A percentile compares a stretch with the other conserved stretches of the same genome.
Evolutionary conservation across 1,140 invertebrate genomes (phyloP).

Genomic region (Zaprionus kolodkinae): DNA sequence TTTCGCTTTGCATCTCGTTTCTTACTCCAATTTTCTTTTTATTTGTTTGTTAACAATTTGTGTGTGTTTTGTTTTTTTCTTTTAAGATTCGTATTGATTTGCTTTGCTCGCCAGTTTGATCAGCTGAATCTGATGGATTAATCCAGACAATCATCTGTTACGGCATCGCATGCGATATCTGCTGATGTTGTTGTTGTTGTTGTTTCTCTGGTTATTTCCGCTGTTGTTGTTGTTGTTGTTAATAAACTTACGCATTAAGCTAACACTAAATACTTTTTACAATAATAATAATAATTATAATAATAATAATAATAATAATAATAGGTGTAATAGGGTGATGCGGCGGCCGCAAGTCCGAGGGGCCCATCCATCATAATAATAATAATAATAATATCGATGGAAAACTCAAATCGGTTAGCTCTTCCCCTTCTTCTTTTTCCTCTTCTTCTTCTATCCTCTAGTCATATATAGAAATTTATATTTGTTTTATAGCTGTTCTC

Average conservation of each 20-base stretch:
- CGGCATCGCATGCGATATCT: not conserved
- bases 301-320: constrained; percentile 48
- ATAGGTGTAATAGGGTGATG: constrained; percentile 38
- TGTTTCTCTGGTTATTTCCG: not conserved
- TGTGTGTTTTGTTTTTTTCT: constrained; percentile 45
- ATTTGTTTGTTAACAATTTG: constrained; percentile 75
- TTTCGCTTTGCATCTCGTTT: constrained; percentile 19
- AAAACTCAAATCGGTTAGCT: constrained; percentile 67
- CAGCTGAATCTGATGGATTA: not conserved
- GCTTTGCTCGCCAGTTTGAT: constrained; percentile 35
- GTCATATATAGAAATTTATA: constrained; percentile 48
- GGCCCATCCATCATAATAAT: constrained; percentile 56
- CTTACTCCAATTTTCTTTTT: constrained; percentile 32
- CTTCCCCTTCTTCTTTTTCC: constrained; percentile 12
- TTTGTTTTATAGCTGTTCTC: constrained; percentile 47
- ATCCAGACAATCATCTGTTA: constrained; percentile 12
- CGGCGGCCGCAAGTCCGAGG: constrained; percentile 34
- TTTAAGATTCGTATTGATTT: constrained; percentile 61
- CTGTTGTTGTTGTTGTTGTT: constrained; percentile 33
- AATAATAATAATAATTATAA: constrained; percentile 74
- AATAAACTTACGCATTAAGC: constrained; percentile 79
- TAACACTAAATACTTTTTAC: constrained; percentile 82
- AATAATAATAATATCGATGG: constrained; percentile 48
- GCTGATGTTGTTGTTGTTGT: constrained; percentile 33
- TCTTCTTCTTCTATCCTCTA: constrained; percentile 18